Evolutionary conservation across 2,113 vertebrate species (phyloP).

Genomic region (Artemisiospiza belli): DNA sequence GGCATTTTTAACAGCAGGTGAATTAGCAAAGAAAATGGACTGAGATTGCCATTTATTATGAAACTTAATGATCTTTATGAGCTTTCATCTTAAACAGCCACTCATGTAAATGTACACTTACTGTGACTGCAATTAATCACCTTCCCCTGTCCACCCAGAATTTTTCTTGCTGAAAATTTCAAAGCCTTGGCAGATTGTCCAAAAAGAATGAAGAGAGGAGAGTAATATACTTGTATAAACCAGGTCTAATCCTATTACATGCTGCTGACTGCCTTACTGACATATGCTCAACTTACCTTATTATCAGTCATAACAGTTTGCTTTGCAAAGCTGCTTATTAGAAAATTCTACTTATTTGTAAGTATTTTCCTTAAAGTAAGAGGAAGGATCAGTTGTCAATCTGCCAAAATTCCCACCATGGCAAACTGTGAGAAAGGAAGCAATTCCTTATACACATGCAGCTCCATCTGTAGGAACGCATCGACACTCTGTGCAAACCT

Average conservation of each 20-base stretch:
- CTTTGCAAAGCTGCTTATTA: background rate
- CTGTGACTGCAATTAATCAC: conserved; percentile 49
- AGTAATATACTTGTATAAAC: background rate
- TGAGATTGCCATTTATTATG: conserved; percentile 1
- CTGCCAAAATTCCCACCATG: background rate
- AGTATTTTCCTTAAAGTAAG: background rate
- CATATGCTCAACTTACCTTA: background rate
- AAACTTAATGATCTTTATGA: conserved; percentile 40
- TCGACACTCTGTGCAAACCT: background rate
- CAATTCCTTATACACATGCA: background rate
- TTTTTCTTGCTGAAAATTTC: conserved; percentile 46
- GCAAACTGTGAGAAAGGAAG: background rate
- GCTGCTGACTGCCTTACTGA: background rate
- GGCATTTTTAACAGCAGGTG: background rate
- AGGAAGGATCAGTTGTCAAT: background rate
- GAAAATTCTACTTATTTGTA: background rate
- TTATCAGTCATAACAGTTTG: background rate
- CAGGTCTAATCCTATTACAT: background rate
- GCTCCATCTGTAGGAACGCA: rapidly evolving
- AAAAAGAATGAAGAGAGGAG: background rate
- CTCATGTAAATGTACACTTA: conserved; percentile 31
- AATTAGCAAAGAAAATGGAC: conserved; percentile 44
- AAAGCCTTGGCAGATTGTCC: background rate
- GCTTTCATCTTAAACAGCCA: conserved; percentile 46
- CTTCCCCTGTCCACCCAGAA: conserved; percentile 13